phyloP scores from a whole-genome alignment of 92 coral and sea anemone genomes.

The Desmophyllum pertusum region DNA sequence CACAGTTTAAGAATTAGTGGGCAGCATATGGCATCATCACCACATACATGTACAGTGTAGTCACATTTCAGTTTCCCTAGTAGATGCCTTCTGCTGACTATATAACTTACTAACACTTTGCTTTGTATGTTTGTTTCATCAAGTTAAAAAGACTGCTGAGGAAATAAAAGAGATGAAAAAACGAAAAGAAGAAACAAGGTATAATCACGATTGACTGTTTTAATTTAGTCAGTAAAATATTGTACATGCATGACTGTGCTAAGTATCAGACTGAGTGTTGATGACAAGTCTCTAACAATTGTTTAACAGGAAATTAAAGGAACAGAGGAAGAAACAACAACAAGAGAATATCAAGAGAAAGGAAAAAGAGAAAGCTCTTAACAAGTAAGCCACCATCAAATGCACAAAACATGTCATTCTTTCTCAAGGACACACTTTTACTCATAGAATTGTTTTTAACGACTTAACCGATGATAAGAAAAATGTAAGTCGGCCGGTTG shows the following conservation, averaged over 20 bases:
- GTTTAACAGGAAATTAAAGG: slow-evolving; percentile 80
- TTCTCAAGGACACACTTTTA: too few species aligned
- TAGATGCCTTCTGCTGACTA: neutral
- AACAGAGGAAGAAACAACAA: slow-evolving; percentile 80
- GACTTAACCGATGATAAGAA: too few species aligned
- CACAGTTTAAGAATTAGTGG: too few species aligned
- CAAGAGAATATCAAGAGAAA: slow-evolving; percentile 91
- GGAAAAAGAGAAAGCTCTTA: slow-evolving; percentile 78
- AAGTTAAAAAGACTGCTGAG: slow-evolving; percentile 84
- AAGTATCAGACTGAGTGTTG: neutral
- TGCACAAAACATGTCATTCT: neutral
- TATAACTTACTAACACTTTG: neutral
- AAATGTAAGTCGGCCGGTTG: too few species aligned
- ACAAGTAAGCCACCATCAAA: slow-evolving; percentile 66
- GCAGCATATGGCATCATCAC: too few species aligned
- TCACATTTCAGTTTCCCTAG: too few species aligned
- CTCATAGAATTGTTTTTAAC: too few species aligned
- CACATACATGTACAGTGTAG: too few species aligned
- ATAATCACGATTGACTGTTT: too few species aligned
- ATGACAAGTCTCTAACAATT: neutral
- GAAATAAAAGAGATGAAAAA: slow-evolving; percentile 79
- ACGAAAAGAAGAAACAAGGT: slow-evolving; percentile 88
- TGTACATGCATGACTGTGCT: neutral
- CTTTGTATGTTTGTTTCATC: neutral
- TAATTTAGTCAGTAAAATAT: too few species aligned